Conservation (phyloP, 2,113 vertebrate genomes). For the Melanerpes aurifrons region DNA sequence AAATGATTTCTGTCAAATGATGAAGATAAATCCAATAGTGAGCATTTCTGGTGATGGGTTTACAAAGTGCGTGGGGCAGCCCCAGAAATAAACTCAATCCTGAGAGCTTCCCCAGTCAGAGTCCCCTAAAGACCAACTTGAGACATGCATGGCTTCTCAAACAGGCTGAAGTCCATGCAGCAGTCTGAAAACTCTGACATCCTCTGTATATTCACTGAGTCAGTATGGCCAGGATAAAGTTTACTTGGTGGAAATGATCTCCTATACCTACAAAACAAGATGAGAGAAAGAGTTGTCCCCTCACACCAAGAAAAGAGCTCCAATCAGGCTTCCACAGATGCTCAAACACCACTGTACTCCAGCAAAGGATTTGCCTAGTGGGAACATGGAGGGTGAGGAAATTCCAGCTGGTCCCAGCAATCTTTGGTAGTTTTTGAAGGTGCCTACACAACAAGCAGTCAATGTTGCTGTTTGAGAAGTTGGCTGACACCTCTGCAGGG, state of each 20-base stretch:
- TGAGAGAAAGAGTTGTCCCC: fast-evolving
- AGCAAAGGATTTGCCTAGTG: background rate
- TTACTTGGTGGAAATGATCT: fast-evolving
- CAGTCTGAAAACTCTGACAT: fast-evolving
- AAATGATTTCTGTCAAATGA: background rate
- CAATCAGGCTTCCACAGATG: fast-evolving
- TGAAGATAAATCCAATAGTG: background rate
- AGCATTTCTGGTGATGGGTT: background rate
- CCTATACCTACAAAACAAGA: fast-evolving
- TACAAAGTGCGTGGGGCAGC: fast-evolving
- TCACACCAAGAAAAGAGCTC: fast-evolving
- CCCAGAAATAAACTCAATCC: background rate
- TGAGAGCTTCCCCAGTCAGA: fast-evolving
- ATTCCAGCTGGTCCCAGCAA: background rate
- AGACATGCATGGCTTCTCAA: fast-evolving
- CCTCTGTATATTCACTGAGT: fast-evolving
- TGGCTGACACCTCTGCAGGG: background rate
- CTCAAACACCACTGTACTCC: background rate
- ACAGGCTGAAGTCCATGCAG: background rate
- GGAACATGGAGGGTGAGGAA: fast-evolving
- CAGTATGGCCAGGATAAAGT: background rate
- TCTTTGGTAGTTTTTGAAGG: background rate
- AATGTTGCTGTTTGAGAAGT: background rate
- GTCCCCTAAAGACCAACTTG: fast-evolving
- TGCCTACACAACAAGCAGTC: background rate